A percentile compares a stretch with the other conserved stretches of the same genome.
These are phyloP conservation scores for Chaenogobius annularis DNA, from an alignment of 2,113 vertebrate genomes.

Conservation along the genomic window DNA sequence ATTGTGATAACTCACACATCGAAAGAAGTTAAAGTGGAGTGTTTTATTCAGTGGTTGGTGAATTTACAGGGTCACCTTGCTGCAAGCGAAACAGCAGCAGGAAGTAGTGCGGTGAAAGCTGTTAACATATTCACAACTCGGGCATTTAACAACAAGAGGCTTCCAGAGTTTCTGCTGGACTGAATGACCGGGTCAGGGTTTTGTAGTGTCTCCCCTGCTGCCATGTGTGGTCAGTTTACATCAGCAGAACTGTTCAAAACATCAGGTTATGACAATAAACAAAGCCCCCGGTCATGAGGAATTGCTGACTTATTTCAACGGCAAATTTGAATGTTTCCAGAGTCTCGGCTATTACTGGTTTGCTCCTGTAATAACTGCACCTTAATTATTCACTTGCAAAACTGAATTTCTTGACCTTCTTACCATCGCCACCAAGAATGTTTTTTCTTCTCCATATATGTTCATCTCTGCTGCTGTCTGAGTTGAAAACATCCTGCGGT, in stretches of 20 bases:
- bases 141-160: background rate
- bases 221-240: background rate
- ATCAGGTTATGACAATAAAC: background rate
- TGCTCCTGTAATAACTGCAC: no score
- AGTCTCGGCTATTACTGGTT: no score
- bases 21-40: constrained; percentile 41
- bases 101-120: constrained; percentile 31
- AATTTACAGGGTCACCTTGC: constrained; percentile 56
- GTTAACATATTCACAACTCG: constrained; percentile 27
- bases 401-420: background rate
- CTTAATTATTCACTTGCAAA: no score
- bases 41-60: constrained; percentile 45
- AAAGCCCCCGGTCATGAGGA: background rate
- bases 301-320: no score
- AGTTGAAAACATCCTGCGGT: no score
- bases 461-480: no score
- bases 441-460: no score
- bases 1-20: constrained; percentile 39
- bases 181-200: background rate
- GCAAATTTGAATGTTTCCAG: no score
- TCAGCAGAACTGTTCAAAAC: background rate
- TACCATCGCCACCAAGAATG: no score
- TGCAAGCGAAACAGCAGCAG: constrained; percentile 32
- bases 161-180: background rate
- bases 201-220: constrained; percentile 11